Evolutionary conservation across 2,888 invertebrate species (phyloP), one percentile per base, ranked within the genome.

Genomic region (Drosophila mimetica): DNA sequence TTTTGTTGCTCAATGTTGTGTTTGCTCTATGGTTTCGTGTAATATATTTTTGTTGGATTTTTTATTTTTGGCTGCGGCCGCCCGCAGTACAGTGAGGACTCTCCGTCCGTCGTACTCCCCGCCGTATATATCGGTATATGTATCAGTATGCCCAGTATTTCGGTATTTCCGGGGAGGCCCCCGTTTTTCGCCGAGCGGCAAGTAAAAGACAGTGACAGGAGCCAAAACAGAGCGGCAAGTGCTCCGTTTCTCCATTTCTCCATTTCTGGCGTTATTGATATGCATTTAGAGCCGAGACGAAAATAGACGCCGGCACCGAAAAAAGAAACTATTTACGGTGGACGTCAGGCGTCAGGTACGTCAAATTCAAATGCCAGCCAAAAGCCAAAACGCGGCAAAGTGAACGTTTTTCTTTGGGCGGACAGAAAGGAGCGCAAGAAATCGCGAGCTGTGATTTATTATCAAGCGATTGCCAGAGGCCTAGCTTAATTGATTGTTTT

Each of bases 1-100:
- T 32, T 14, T 22, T 20, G 9, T 30, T 11, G 3, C 3, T 13
- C n/a, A n/a, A n/a, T 34, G 4, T 34, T 13, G 53, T 71, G 66
- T 71, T 73, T 71, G 74, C 71, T 65, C 71, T 65, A 71, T 58
- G 71, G 57, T 65, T 71, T 73, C 66, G 71, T 71, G 71, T 72
- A 53, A 55, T 48, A 41, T 39, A 6, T 25, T 14, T 54, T 71
- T 73, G 16, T 46, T 52, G 3, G 16, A 11, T 65, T 73, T 65
- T 58, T 39, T 54, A 50, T 61, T 65, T 66, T 73, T 53, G 74
- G 44, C 74, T 71, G 71, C 66, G 71, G 71, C 71, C 57, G 66
- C 66, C 66, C 74, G 47, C 72, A 71, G 54, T 55, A 44, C 44
- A 70, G 60, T 59, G 55, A 50, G 37, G 59, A 39, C 36, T 16